Evolutionary conservation across 2,888 invertebrate species (phyloP).

Genomic region (Dorcus hopei): DNA sequence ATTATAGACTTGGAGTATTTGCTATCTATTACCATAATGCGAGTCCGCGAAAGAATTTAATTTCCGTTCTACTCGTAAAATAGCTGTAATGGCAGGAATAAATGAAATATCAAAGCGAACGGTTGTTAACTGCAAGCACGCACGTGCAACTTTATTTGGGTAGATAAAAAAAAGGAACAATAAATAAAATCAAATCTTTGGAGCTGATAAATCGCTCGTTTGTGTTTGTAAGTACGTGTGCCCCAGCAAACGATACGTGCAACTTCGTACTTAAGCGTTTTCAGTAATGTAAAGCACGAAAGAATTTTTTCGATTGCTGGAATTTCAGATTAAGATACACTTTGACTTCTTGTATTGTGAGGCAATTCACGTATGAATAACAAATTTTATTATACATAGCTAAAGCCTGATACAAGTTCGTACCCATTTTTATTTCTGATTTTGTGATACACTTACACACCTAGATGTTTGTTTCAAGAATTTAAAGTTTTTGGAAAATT

Average conservation of each 20-base stretch:
- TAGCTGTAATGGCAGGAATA: neutral
- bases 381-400: slow-evolving; percentile 28
- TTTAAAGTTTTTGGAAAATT: no score
- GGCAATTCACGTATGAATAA: slow-evolving; percentile 40
- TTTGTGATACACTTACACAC: no score
- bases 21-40: slow-evolving; percentile 17
- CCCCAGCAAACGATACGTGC: neutral
- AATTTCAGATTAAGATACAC: slow-evolving; percentile 45
- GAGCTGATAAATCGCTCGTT: no score
- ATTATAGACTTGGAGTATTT: neutral
- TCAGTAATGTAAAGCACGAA: slow-evolving; percentile 39
- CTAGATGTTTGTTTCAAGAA: no score
- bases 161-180: no score
- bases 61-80: slow-evolving; percentile 19
- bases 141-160: no score
- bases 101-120: neutral
- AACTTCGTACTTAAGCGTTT: slow-evolving; percentile 12
- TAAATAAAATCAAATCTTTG: no score
- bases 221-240: neutral
- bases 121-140: no score
- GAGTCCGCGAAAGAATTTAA: slow-evolving; percentile 10
- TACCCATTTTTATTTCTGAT: neutral
- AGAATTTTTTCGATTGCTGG: slow-evolving; percentile 36
- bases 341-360: slow-evolving; percentile 39
- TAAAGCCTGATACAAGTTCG: neutral